phyloP scores from a whole-genome alignment of 2,888 invertebrate genomes.

The Eretmocerus hayati region DNA sequence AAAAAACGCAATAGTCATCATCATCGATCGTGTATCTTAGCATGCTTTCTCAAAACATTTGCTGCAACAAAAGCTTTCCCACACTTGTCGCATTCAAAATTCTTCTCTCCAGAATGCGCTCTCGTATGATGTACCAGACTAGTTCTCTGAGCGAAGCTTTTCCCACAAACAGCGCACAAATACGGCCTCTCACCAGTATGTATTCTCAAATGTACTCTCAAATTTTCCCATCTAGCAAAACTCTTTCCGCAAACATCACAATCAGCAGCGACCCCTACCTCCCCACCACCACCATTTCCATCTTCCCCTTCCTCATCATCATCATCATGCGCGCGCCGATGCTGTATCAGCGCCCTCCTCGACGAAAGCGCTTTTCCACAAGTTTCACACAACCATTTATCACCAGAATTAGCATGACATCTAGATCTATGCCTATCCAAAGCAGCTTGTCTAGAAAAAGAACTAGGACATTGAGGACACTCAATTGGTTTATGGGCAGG shows the following conservation, averaged over 20 bases:
- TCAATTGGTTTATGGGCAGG: constrained; percentile 8
- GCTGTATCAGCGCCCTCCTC: constrained; percentile 28
- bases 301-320: constrained; percentile 31
- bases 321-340: constrained; percentile 26
- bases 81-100: constrained; percentile 42
- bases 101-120: constrained; percentile 42
- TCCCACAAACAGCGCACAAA: constrained; percentile 45
- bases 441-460: constrained; percentile 28
- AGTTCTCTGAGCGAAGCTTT: constrained; percentile 43
- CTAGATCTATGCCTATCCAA: constrained; percentile 31
- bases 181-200: constrained; percentile 50
- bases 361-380: constrained; percentile 35
- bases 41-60: constrained; percentile 44
- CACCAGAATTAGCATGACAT: constrained; percentile 34
- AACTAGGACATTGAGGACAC: constrained; percentile 32
- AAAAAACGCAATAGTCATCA: too few species aligned
- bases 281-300: too few species aligned
- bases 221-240: constrained; percentile 42
- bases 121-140: constrained; percentile 42
- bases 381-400: constrained; percentile 37
- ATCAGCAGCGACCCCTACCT: too few species aligned
- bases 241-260: constrained; percentile 45
- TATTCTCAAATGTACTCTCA: constrained; percentile 43
- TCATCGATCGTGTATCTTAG: constrained; percentile 32
- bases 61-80: constrained; percentile 44